phyloP scores from a whole-genome alignment of 2,113 vertebrate genomes.

The Willisornis vidua region DNA sequence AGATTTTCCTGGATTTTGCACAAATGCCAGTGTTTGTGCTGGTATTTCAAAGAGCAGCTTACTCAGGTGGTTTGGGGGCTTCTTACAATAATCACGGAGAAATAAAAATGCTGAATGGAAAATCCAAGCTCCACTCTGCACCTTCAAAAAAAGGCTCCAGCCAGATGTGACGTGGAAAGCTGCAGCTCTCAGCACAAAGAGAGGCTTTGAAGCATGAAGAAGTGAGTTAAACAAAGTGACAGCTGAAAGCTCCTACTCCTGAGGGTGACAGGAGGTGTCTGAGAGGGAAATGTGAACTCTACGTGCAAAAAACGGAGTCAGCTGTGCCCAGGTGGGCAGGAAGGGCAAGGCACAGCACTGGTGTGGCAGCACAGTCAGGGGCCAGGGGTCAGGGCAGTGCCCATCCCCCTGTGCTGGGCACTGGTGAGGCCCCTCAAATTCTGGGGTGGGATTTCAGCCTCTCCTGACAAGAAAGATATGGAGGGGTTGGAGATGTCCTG shows the following conservation, averaged over 20 bases:
- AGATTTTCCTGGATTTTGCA: neutral
- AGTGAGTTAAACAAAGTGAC: neutral
- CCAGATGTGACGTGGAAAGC: neutral
- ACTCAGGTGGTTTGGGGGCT: neutral
- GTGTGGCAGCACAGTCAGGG: neutral
- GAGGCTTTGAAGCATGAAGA: neutral
- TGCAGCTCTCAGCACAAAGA: neutral
- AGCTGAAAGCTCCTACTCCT: rapidly evolving
- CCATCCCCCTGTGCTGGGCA: neutral
- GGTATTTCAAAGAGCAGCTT: neutral
- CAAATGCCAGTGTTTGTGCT: neutral
- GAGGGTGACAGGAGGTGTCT: rapidly evolving
- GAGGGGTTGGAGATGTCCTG: neutral
- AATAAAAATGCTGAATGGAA: neutral
- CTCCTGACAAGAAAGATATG: neutral
- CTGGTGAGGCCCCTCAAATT: neutral
- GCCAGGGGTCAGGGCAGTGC: neutral
- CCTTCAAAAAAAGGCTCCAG: neutral
- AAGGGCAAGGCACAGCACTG: neutral
- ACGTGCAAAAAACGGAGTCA: neutral
- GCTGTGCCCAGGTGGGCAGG: neutral
- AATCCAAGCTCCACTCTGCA: neutral
- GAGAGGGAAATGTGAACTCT: neutral
- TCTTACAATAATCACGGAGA: neutral
- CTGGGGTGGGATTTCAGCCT: neutral